phyloP scores from a whole-genome alignment of 2,888 invertebrate genomes.

The Mythimna vitellina region DNA sequence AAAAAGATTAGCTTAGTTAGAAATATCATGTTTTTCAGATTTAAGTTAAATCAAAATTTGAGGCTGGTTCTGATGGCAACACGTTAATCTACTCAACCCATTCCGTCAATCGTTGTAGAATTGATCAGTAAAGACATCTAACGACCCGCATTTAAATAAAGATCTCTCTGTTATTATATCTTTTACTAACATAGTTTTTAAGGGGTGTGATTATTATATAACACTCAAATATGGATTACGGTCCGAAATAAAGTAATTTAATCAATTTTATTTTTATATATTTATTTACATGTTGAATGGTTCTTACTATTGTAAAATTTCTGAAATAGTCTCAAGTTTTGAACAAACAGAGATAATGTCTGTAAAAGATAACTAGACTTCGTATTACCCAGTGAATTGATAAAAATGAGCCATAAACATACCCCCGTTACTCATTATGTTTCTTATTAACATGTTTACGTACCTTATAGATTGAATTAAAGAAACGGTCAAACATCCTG shows the following conservation, averaged over 20 bases:
- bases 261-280: too few species aligned
- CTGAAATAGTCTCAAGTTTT: too few species aligned
- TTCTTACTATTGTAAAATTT: too few species aligned
- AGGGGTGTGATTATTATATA: too few species aligned
- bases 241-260: too few species aligned
- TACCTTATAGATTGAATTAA: conserved; percentile 26
- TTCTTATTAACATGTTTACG: background rate
- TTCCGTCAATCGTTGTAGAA: background rate
- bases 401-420: background rate
- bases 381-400: background rate
- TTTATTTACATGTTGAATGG: too few species aligned
- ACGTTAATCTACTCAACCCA: background rate
- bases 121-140: background rate
- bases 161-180: too few species aligned
- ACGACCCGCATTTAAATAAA: background rate
- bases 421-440: background rate
- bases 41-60: background rate
- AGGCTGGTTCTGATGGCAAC: background rate
- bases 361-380: background rate
- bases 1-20: conserved; percentile 10
- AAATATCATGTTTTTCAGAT: background rate
- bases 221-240: too few species aligned
- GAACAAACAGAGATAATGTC: background rate
- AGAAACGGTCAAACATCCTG: conserved; percentile 27
- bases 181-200: background rate